Evolutionary conservation across 2,113 vertebrate species (phyloP).

Genomic region (Rhizomys pruinosus): DNA sequence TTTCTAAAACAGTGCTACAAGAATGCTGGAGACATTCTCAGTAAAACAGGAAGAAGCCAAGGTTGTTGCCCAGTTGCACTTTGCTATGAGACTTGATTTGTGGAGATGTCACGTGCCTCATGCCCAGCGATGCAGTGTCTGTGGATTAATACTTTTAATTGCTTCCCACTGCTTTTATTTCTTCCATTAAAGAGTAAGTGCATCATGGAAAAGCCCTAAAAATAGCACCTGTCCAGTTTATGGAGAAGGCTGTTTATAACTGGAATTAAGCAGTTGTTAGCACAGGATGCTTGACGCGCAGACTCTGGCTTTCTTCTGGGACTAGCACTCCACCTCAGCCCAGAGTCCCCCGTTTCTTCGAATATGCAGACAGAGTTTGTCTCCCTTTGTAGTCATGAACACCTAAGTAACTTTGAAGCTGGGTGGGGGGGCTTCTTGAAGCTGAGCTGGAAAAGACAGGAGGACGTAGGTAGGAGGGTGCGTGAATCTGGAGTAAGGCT

Average conservation of each 20-base stretch:
- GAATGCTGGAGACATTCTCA: background rate
- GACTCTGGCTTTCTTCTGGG: conserved; percentile 31
- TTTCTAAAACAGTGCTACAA: conserved; percentile 7
- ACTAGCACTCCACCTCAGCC: background rate
- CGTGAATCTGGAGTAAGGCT: background rate
- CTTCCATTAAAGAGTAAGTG: conserved; percentile 57
- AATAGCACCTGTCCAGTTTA: conserved; percentile 35
- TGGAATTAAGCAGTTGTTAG: conserved; percentile 17
- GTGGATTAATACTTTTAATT: conserved; percentile 17
- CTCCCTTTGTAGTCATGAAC: background rate
- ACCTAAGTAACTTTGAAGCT: background rate
- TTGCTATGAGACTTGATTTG: background rate
- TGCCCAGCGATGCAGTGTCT: background rate
- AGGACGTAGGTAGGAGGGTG: background rate
- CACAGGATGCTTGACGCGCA: background rate
- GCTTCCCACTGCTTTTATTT: conserved; percentile 54
- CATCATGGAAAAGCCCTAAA: conserved; percentile 69
- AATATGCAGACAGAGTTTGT: background rate
- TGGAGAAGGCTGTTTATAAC: conserved; percentile 41
- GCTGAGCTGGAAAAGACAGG: background rate
- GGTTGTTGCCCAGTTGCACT: background rate
- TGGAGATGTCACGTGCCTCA: background rate
- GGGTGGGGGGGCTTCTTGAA: background rate
- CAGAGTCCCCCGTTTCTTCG: background rate
- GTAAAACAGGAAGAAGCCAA: background rate